Evolutionary conservation across 2,113 vertebrate genomes (phyloP), one percentile per base, ranked within the genome.

Genomic region (Nothocercus julius): DNA sequence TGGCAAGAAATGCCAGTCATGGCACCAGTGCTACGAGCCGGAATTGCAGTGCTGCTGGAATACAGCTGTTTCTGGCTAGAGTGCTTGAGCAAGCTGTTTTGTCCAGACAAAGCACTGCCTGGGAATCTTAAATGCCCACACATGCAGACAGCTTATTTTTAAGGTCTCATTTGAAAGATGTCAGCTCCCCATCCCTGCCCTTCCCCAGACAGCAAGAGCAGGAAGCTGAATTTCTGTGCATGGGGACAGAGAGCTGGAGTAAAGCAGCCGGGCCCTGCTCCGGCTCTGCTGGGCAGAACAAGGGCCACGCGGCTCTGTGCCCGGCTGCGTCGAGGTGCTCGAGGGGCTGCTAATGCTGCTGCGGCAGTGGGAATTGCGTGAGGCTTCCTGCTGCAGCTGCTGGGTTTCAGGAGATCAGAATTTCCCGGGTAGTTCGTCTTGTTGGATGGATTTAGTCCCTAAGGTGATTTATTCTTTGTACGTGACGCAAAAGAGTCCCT

Each of bases 221-320:
- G 96, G 94, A 94, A 96, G 89, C 93, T 90, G 92, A 95, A 97
- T 96, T 93, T 95, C 80, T 96, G 90, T 95, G 91, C 93, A 89
- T 17, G 88, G 86, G 94, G 93, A 89, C 84, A 91, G 81, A 91
- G 82, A 79, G 86, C 86, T 89, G 74, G 84, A 95, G 95, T 90
- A 92, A 93, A 95, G 53, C 92, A 89, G 90, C 62, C 86, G 82
- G 90, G 83, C 49, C 0, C 90, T 89, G 88, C 80, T 93, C 90
- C 73, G 78, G 87, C 70, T 82, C 70, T 89, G 82, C 85, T 90
- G 85, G 82, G 80, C 58, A 84, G 74, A 88, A 63, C 74, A 75
- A 20, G 32, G 47, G 86, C 44, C 83, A 5, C 69, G 84, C 66
- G 92, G 84, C 88, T 87, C 85, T 90, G 90, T 91, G 79, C 69